Base-by-base conservation (phyloP, 2,797 vertebrate species). In the Coluber constrictor region DNA sequence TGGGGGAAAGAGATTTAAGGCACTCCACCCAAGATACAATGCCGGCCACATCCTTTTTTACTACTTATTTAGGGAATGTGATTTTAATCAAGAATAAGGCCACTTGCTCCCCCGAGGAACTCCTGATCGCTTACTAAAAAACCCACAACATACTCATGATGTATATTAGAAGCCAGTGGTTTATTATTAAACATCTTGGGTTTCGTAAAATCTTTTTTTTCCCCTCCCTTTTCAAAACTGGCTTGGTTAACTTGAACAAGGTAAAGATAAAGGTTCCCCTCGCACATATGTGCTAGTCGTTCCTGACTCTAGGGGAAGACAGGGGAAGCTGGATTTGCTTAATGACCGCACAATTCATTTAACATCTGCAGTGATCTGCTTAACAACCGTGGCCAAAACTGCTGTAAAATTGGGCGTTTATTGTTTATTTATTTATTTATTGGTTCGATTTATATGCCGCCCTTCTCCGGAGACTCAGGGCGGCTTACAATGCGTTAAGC, bases 11-110 rank as follows among this genome's bases (percentile, higher is more conserved):
- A 37, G 86, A 0, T 70, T 57, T 88, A 11, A 93, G 55, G 66
- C 47, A 37, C 83, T 90, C 59, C 61, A 61, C 25, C 16, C 89
- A 12, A 93, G 56, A 74, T n/a, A 32, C 56, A 63, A 9, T 66
- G 55, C 60, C 91, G 60, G 92, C 90, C 63, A 87, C 89, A 94
- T 87, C 37, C 91, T 91, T 83, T 87, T 86, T 3, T 0, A 0
- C 79, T 90, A 25, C 51, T 43, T 74, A 27, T 32, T 63, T 25
- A 91, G 0, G 6, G 12, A 93, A 79, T 25, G 0, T 1, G 25
- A 18, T 87, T 79, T 88, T 37, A 88, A 23, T 11, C 55, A 27
- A 20, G 86, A 56, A 87, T 5, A 9, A 87, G 32, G 4, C 4
- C 4, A 3, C 27, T 47, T 5, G 37, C 1, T 83, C 10, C 74